These are phyloP conservation scores for Gastrophryne carolinensis DNA, from an alignment of 2,797 vertebrate species.

Conservation along the genomic window DNA sequence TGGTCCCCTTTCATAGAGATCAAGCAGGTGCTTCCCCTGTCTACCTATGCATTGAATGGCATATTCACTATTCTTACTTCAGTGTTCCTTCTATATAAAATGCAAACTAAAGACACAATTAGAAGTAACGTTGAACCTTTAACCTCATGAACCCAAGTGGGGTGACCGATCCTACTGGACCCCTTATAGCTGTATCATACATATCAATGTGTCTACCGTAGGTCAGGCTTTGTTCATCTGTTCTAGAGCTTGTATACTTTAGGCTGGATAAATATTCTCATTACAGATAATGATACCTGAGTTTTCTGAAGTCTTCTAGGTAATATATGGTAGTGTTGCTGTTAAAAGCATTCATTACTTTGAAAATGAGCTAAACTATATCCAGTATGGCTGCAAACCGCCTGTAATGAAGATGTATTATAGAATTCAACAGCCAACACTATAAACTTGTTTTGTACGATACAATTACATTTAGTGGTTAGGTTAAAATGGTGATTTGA, in stretches of 20 bases:
- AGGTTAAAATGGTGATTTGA: neutral
- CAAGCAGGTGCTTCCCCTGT: no score
- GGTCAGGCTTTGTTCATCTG: neutral
- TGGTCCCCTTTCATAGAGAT: no score
- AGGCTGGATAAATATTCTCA: neutral
- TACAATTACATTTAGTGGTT: neutral
- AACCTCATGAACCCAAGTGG: no score
- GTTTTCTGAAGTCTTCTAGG: neutral
- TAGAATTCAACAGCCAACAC: neutral
- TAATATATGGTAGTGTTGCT: constrained; percentile 1
- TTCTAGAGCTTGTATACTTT: neutral
- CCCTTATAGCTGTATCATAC: no score
- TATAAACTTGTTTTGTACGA: neutral
- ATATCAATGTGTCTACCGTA: no score
- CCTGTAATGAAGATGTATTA: constrained; percentile 8
- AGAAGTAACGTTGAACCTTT: no score
- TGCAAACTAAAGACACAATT: no score
- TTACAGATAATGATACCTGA: neutral
- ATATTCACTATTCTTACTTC: no score
- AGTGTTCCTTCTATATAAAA: no score
- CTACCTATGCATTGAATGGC: no score
- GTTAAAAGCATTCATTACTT: neutral
- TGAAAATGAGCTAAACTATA: neutral
- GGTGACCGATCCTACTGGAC: no score
- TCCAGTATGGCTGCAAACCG: neutral